Conservation (phyloP, 1,140 invertebrate genomes). For the Euura saliciscinereae region DNA sequence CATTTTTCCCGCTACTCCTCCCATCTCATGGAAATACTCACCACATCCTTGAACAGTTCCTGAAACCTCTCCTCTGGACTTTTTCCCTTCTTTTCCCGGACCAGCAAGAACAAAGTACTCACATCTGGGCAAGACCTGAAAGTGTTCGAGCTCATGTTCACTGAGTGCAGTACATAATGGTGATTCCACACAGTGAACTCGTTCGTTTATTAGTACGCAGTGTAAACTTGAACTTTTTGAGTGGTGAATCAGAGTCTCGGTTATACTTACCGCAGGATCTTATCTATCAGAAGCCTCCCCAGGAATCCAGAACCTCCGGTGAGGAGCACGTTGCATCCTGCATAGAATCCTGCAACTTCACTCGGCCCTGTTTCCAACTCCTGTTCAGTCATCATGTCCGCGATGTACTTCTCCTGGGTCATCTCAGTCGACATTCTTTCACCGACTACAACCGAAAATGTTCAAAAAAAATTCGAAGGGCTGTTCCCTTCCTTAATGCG, state of each 20-base stretch:
- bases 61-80: constrained; percentile 62
- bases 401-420: constrained; percentile 20
- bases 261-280: constrained; percentile 60
- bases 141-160: constrained; percentile 16
- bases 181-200: too few species aligned
- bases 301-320: constrained; percentile 72
- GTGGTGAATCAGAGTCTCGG: too few species aligned
- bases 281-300: constrained; percentile 73
- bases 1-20: too few species aligned
- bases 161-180: too few species aligned
- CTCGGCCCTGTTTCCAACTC: constrained; percentile 24
- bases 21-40: constrained; percentile 43
- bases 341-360: constrained; percentile 45
- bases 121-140: constrained; percentile 71
- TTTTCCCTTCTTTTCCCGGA: constrained; percentile 74
- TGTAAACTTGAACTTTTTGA: too few species aligned
- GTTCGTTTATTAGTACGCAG: too few species aligned
- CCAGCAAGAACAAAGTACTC: constrained; percentile 69
- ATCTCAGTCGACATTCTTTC: neutral
- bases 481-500: too few species aligned
- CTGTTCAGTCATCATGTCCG: constrained; percentile 27
- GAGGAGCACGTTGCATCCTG: constrained; percentile 48
- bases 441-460: too few species aligned
- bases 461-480: too few species aligned
- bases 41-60: constrained; percentile 62